Evolutionary conservation across 1,140 invertebrate genomes (phyloP).

Genomic region (Adoxophyes honmai): DNA sequence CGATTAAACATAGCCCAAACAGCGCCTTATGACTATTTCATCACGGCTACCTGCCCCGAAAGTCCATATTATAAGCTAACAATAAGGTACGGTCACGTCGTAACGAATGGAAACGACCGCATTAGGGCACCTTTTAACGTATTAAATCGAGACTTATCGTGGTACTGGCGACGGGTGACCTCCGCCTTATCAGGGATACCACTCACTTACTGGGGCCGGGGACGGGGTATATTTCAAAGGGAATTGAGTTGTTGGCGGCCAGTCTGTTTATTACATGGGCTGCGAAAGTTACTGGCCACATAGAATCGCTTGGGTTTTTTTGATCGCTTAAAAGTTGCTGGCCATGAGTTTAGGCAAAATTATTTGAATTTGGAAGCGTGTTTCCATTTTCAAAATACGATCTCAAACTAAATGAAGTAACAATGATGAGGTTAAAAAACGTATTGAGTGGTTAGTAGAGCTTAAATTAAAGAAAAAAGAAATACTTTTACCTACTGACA

Average conservation of each 20-base stretch:
- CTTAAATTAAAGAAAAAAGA: too few relatives aligned
- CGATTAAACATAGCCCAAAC: too few relatives aligned
- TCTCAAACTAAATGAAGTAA: too few relatives aligned
- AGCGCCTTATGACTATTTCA: neutral
- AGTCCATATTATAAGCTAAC: conserved; percentile 9
- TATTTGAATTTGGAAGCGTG: conserved; percentile 20
- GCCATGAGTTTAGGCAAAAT: too few relatives aligned
- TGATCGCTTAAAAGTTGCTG: too few relatives aligned
- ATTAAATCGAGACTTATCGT: conserved; percentile 71
- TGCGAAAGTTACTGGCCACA: neutral
- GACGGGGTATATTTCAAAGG: neutral
- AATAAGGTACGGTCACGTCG: conserved; percentile 10
- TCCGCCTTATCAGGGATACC: conserved; percentile 59
- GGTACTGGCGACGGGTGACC: conserved; percentile 55
- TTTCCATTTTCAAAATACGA: too few relatives aligned
- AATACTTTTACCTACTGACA: too few relatives aligned
- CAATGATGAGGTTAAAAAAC: too few relatives aligned
- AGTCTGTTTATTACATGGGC: neutral
- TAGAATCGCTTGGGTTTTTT: too few relatives aligned
- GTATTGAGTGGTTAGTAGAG: too few relatives aligned
- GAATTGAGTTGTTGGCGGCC: conserved; percentile 9
- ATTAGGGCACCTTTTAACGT: conserved; percentile 73
- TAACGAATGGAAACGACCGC: conserved; percentile 68
- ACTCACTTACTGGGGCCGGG: conserved; percentile 43
- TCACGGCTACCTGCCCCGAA: neutral